phyloP scores from a whole-genome alignment of 2,888 invertebrate species.

The Himalopsyche kuldschensis region DNA sequence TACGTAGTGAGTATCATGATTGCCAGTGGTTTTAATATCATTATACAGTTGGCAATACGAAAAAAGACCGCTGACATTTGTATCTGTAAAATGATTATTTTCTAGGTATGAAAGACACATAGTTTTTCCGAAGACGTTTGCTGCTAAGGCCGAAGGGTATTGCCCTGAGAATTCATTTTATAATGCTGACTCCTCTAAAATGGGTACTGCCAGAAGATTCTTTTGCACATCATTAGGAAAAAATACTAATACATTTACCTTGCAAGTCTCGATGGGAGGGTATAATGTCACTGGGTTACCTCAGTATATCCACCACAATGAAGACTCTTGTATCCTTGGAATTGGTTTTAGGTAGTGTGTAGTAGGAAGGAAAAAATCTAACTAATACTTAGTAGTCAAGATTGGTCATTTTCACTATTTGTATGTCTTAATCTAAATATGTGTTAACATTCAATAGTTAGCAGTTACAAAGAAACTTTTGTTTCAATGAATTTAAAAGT shows the following conservation, averaged over 20 bases:
- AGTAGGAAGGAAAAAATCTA: too few relatives aligned
- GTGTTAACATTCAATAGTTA: too few relatives aligned
- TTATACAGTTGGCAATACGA: too few relatives aligned
- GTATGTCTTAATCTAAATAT: too few relatives aligned
- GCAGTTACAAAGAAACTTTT: too few relatives aligned
- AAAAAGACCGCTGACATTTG: too few relatives aligned
- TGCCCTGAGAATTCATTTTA: constrained; percentile 83
- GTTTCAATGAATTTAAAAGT: too few relatives aligned
- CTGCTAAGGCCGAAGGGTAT: constrained; percentile 88
- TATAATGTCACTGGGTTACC: constrained; percentile 72
- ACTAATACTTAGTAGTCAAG: too few relatives aligned
- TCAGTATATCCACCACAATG: constrained; percentile 82
- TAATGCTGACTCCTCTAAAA: constrained; percentile 84
- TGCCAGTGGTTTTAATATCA: not conserved
- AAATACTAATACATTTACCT: constrained; percentile 83
- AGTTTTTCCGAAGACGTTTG: constrained; percentile 89
- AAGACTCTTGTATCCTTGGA: constrained; percentile 91
- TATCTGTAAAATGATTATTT: not conserved
- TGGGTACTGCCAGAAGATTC: constrained; percentile 85
- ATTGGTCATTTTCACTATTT: too few relatives aligned
- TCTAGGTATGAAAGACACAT: constrained; percentile 90
- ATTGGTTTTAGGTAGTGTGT: not conserved
- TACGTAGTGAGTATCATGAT: not conserved
- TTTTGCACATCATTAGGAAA: constrained; percentile 75
- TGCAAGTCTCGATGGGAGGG: constrained; percentile 91